These are phyloP conservation scores for Rhodophaea formosa DNA, from an alignment of 2,888 invertebrate species.

Conservation along the genomic window DNA sequence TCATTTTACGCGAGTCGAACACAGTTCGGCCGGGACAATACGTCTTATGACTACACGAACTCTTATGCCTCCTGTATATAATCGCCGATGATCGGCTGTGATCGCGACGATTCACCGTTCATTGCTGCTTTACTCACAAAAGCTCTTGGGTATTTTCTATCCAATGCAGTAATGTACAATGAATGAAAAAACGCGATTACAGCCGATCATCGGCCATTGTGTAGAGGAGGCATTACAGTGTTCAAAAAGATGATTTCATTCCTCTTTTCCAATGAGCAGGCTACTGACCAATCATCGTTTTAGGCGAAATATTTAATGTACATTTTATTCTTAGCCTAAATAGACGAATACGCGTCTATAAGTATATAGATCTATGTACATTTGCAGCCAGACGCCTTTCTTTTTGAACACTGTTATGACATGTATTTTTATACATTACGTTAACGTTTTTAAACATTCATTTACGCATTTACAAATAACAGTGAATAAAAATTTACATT, in stretches of 20 bases:
- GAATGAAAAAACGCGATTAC: too few species aligned
- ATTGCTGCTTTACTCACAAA: too few species aligned
- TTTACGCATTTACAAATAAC: neutral
- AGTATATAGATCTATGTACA: neutral
- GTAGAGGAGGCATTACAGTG: constrained; percentile 16
- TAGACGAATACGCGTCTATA: neutral
- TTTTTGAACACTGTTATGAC: neutral
- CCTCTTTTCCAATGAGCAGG: too few species aligned
- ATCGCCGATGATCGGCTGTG: too few species aligned
- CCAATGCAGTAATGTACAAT: too few species aligned
- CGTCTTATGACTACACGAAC: too few species aligned
- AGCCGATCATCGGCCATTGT: too few species aligned
- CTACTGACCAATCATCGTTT: too few species aligned
- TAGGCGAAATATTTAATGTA: neutral
- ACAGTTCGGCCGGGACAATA: neutral
- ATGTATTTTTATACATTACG: neutral
- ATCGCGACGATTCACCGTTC: too few species aligned
- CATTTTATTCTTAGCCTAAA: neutral
- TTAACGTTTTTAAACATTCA: neutral
- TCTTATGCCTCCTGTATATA: too few species aligned
- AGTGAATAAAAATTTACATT: constrained; percentile 9
- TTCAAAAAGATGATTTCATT: too few species aligned
- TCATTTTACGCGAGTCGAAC: neutral
- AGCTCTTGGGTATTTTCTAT: too few species aligned
- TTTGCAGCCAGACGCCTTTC: neutral